phyloP scores from a whole-genome alignment of 2,888 invertebrate species.

The Melipona beecheii region DNA sequence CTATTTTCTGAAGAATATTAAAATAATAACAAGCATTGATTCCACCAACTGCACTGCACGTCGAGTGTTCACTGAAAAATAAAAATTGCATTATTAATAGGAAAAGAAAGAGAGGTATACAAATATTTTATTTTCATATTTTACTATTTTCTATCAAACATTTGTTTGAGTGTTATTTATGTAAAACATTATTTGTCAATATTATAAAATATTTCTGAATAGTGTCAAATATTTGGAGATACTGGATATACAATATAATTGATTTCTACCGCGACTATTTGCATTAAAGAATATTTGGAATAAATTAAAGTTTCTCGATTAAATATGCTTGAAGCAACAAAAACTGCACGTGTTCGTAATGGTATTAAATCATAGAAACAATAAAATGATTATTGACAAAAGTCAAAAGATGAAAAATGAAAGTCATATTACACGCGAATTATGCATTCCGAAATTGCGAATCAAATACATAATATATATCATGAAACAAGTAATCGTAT shows the following conservation, averaged over 20 bases:
- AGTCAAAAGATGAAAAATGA: neutral
- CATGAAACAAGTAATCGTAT: too few relatives aligned
- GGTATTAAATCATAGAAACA: neutral
- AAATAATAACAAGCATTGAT: neutral
- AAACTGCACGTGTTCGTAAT: neutral
- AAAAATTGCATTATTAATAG: neutral
- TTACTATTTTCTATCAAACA: neutral
- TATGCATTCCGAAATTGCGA: too few relatives aligned
- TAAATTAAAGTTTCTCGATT: neutral
- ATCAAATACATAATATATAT: too few relatives aligned
- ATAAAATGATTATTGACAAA: conserved; percentile 1
- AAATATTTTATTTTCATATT: neutral
- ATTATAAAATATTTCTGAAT: neutral
- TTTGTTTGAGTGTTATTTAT: neutral
- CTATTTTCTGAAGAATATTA: too few relatives aligned
- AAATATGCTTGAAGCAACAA: neutral
- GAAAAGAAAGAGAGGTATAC: neutral
- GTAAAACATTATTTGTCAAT: neutral
- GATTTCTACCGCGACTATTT: neutral
- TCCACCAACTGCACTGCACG: neutral
- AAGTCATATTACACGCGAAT: too few relatives aligned
- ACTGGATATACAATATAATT: neutral
- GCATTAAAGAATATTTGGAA: neutral
- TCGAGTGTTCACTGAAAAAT: neutral
- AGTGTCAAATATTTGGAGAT: neutral